Base-by-base conservation (phyloP, 2,797 vertebrate genomes). In the Clamator glandarius region DNA sequence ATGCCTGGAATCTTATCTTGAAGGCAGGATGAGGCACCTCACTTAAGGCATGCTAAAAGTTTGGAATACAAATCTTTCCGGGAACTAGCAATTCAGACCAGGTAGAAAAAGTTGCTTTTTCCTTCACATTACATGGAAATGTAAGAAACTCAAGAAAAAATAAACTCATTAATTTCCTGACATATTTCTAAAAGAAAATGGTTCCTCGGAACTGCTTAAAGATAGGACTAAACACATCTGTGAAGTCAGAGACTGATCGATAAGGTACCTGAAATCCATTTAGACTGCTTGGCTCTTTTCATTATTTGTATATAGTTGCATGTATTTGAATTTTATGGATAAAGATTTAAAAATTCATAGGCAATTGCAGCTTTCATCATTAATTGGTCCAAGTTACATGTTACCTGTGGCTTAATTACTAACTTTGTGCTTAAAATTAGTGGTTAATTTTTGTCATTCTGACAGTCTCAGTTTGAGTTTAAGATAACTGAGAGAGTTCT, bases 1-100 rank as follows among this genome's bases (percentile, higher is more conserved):
- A 98, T 98, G 97, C 88, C 76, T 97, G 97, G 98, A 98, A 98
- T 98, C 96, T 98, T 98, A 97, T 98, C 97, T 97, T 93, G 90
- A 97, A 97, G 96, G 94, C 94, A 91, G 79, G 77, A 95, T 93
- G 95, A 96, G 63, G 93, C 83, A 97, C 92, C 87, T 93, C 52
- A 89, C 84, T 96, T 93, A 87, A 96, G 79, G 84, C 46, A 96
- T 87, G 72, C 54, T 87, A 96, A 96, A 97, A 97, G 96, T 96
- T 95, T 84, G 89, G 52, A 95, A 82, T 95, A 89, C 81, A 96
- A 91, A 90, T 85, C 82, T 95, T 84, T 87, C 48, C 50, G 33
- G 54, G 62, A 92, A 26, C 50, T 44, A 82, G 23, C 29, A 61
- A 83, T 90, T 92, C 73, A 86, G 79, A 75, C 28, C 15, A 63